Percentiles rank a stretch among this genome's conserved stretches.
These are phyloP conservation scores for Eriocheir sinensis DNA, from an alignment of 1,140 invertebrate genomes.

Conservation along the genomic window DNA sequence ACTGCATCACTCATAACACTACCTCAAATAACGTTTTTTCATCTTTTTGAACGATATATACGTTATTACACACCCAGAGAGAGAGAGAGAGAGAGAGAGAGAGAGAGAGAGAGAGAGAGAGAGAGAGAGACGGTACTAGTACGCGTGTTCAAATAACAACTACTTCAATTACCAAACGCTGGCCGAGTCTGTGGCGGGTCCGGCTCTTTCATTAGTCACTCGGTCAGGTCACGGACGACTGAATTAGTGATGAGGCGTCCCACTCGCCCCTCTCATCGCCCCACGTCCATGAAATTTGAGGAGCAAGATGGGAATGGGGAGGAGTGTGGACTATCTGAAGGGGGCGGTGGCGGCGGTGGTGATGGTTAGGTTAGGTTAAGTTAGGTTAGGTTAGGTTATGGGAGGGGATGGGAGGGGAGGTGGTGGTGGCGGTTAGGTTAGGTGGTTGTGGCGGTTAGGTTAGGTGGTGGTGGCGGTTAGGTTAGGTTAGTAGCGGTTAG, in stretches of 20 bases:
- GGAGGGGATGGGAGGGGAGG: too few species aligned
- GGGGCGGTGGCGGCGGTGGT: too few species aligned
- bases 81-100: background rate
- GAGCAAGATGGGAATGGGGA: background rate
- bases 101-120: constrained; percentile 6
- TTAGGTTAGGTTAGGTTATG: too few species aligned
- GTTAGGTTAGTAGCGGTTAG: background rate
- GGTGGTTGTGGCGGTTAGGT: background rate
- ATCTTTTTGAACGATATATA: background rate
- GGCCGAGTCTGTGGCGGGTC: background rate
- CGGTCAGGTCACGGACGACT: background rate
- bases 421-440: too few species aligned
- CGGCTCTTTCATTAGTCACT: background rate
- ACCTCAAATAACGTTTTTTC: background rate
- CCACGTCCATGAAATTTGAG: background rate
- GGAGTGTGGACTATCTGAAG: too few species aligned
- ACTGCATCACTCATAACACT: background rate
- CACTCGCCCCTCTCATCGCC: background rate
- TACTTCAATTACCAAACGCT: constrained; percentile 24
- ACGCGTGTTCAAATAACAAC: constrained; percentile 27
- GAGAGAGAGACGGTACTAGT: background rate
- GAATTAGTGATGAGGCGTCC: constrained; percentile 36
- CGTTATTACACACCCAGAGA: background rate
- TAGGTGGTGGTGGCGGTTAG: too few species aligned
- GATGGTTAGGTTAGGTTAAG: too few species aligned